Conservation (phyloP, 2,797 vertebrate genomes). For the Lagocephalus sceleratus region DNA sequence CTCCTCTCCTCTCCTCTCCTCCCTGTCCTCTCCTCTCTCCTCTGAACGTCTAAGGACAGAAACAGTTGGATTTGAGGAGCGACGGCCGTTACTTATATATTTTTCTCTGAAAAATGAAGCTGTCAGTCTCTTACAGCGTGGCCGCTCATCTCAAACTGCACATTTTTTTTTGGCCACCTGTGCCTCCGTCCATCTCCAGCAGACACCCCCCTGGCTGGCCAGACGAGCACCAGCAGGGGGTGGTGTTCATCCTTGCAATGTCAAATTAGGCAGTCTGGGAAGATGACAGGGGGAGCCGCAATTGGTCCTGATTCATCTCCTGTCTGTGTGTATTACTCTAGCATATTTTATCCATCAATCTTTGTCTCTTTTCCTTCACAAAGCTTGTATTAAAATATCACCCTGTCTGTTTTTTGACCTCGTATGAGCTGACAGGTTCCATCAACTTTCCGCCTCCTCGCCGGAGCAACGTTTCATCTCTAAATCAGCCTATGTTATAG, state of each 20-base stretch:
- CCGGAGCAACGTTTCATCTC: slow-evolving; percentile 28
- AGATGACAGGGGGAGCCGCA: slow-evolving; percentile 11
- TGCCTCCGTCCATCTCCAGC: slow-evolving; percentile 30
- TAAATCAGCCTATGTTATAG: slow-evolving; percentile 21
- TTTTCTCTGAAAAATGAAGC: slow-evolving; percentile 35
- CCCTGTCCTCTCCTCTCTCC: neutral
- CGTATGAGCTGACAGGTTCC: slow-evolving; percentile 2
- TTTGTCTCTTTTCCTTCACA: neutral
- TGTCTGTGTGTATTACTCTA: slow-evolving; percentile 3
- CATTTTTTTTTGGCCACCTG: slow-evolving; percentile 52
- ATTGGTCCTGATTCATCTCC: slow-evolving; percentile 19
- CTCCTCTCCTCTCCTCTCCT: neutral
- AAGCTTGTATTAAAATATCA: neutral
- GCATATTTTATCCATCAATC: neutral
- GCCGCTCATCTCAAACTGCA: slow-evolving; percentile 18
- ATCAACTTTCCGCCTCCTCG: slow-evolving; percentile 4
- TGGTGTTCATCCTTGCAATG: slow-evolving; percentile 47
- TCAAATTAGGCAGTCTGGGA: slow-evolving; percentile 15
- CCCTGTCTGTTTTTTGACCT: neutral
- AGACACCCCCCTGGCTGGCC: slow-evolving; percentile 25
- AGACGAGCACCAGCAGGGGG: slow-evolving; percentile 47
- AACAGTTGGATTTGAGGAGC: slow-evolving; percentile 9
- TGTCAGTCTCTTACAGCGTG: slow-evolving; percentile 41
- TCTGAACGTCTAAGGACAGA: slow-evolving; percentile 19
- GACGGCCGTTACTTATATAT: slow-evolving; percentile 18